Evolutionary conservation across 1,140 invertebrate genomes (phyloP).

Genomic region (Monomorium pharaonis): DNA sequence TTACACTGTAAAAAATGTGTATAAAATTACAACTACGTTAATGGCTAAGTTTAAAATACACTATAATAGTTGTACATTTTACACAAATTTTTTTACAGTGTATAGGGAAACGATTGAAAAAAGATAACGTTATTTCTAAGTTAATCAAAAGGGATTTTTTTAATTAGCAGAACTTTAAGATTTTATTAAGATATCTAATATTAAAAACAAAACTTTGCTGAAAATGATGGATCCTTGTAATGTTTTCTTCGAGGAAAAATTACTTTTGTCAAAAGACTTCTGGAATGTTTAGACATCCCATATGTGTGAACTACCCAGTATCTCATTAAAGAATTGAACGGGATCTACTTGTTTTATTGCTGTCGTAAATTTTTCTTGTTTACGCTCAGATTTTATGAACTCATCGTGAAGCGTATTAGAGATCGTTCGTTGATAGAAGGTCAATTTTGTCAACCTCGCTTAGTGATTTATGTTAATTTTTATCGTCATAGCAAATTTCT

Average conservation of each 20-base stretch:
- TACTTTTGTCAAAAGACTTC: neutral
- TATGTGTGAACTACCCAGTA: neutral
- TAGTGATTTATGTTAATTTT: constrained; percentile 10
- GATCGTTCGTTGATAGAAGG: neutral
- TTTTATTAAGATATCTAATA: neutral
- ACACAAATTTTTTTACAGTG: too few relatives aligned
- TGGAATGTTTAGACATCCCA: neutral
- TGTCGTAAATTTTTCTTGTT: constrained; percentile 26
- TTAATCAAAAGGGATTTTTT: neutral
- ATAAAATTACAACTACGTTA: too few relatives aligned
- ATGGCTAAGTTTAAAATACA: too few relatives aligned
- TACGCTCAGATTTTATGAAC: constrained; percentile 2
- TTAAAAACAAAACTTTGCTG: neutral
- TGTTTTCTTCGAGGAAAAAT: neutral
- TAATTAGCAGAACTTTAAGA: neutral
- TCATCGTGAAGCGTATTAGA: neutral
- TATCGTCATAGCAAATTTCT: neutral
- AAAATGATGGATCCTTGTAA: neutral
- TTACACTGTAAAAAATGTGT: too few relatives aligned
- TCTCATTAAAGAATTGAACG: neutral
- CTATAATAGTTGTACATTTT: too few relatives aligned
- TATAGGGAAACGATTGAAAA: neutral
- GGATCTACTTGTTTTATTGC: constrained; percentile 29
- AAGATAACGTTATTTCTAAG: neutral
- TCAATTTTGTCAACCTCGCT: neutral